Conservation (phyloP, 2,113 vertebrate genomes). For the Marcusenius ussheri region DNA sequence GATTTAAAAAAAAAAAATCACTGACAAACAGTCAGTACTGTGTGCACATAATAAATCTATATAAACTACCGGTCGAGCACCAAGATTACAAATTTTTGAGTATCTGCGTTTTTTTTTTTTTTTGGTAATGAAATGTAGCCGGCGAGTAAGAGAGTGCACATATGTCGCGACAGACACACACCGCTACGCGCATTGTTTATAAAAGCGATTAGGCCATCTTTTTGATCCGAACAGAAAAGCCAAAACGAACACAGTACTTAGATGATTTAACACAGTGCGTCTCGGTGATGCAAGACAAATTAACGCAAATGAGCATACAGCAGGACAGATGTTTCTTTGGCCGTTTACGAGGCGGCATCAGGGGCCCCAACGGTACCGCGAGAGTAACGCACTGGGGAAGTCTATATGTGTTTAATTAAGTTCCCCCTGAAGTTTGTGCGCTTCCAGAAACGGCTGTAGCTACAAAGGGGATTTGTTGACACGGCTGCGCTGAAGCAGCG, state of each 20-base stretch:
- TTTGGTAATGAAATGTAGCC: neutral
- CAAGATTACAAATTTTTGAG: neutral
- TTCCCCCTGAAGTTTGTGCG: slow-evolving; percentile 13
- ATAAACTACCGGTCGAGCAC: neutral
- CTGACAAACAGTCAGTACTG: neutral
- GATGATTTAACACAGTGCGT: neutral
- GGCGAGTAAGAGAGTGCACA: neutral
- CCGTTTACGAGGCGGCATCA: neutral
- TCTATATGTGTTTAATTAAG: slow-evolving; percentile 2
- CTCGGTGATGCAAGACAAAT: neutral
- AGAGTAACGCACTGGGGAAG: neutral
- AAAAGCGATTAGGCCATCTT: neutral
- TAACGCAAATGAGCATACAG: neutral
- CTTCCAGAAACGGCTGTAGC: slow-evolving; percentile 44
- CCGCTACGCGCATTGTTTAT: neutral
- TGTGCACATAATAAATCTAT: neutral
- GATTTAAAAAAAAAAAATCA: neutral
- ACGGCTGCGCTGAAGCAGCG: slow-evolving; percentile 44
- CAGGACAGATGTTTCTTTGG: neutral
- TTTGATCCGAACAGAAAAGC: neutral
- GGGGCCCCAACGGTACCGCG: no score
- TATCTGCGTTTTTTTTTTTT: neutral
- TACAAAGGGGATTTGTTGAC: slow-evolving; percentile 32
- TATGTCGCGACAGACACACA: neutral
- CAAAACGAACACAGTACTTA: neutral